phyloP scores from a whole-genome alignment of 2,113 vertebrate species.

The Hippolais icterina region DNA sequence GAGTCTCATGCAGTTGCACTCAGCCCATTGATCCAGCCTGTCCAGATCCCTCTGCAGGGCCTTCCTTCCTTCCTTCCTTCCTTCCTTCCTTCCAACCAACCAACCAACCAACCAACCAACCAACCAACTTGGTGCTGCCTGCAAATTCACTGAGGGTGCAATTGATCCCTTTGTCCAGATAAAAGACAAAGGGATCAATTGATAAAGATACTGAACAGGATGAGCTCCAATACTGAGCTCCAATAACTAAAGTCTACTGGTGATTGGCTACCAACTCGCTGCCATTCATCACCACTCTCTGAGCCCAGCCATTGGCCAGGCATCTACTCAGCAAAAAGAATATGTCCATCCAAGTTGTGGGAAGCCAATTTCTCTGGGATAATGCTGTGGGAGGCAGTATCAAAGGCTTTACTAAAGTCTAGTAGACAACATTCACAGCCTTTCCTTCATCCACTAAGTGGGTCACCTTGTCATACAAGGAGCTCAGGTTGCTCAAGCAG shows the following conservation, averaged over 20 bases:
- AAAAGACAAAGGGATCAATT: too few relatives aligned
- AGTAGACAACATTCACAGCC: neutral
- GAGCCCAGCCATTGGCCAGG: neutral
- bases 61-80: neutral
- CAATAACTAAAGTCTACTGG: too few relatives aligned
- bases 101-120: too few relatives aligned
- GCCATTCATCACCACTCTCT: neutral
- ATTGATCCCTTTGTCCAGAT: neutral
- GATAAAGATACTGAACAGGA: neutral
- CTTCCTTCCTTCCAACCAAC: neutral
- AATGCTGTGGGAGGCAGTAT: neutral
- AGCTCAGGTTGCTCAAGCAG: neutral
- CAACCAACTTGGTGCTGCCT: neutral
- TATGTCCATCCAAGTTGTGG: neutral
- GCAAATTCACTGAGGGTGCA: neutral
- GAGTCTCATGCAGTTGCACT: accelerated
- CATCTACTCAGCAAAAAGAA: neutral
- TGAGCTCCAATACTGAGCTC: neutral
- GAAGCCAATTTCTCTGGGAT: neutral
- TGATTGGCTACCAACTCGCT: accelerated
- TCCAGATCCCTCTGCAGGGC: neutral
- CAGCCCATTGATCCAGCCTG: accelerated
- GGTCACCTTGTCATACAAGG: neutral
- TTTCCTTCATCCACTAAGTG: neutral
- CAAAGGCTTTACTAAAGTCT: neutral